Conservation (phyloP, 2,888 invertebrate genomes). For the Dicycla oo region DNA sequence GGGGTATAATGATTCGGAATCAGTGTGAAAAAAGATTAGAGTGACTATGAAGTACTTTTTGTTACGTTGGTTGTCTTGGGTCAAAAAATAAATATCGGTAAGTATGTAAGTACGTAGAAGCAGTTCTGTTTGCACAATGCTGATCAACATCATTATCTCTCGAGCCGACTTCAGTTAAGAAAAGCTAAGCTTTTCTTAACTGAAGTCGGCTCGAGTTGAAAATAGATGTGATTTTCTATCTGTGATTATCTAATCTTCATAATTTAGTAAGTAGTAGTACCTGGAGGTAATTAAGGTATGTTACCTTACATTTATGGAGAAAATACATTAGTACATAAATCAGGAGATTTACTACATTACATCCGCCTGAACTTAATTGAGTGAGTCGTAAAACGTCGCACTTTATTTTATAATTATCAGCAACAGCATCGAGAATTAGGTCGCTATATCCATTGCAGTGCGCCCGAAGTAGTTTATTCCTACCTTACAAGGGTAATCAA, state of each 20-base stretch:
- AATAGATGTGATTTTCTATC: not conserved
- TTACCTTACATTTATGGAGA: not conserved
- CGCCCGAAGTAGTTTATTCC: not conserved
- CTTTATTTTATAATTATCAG: slow-evolving; percentile 21
- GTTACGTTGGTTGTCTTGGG: not conserved
- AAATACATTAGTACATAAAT: not conserved
- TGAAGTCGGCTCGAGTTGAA: not conserved
- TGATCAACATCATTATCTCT: not conserved
- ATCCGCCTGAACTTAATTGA: not conserved
- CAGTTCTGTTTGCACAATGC: not conserved
- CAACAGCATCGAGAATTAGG: not conserved
- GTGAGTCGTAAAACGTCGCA: slow-evolving; percentile 6
- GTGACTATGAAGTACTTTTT: slow-evolving; percentile 16
- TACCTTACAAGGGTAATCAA: slow-evolving; percentile 10
- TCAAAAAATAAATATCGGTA: not conserved
- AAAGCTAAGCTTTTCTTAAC: not conserved
- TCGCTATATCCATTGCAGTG: slow-evolving; percentile 5
- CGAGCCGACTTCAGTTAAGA: too few species aligned
- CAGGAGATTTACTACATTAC: not conserved
- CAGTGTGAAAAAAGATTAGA: slow-evolving; percentile 49
- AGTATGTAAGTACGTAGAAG: not conserved
- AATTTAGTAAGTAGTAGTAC: not conserved
- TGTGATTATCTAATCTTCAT: not conserved
- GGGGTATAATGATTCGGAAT: slow-evolving; percentile 67
- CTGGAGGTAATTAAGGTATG: not conserved